Evolutionary conservation across 2,888 invertebrate genomes (phyloP).

Genomic region (Rhorus exstirpatorius): DNA sequence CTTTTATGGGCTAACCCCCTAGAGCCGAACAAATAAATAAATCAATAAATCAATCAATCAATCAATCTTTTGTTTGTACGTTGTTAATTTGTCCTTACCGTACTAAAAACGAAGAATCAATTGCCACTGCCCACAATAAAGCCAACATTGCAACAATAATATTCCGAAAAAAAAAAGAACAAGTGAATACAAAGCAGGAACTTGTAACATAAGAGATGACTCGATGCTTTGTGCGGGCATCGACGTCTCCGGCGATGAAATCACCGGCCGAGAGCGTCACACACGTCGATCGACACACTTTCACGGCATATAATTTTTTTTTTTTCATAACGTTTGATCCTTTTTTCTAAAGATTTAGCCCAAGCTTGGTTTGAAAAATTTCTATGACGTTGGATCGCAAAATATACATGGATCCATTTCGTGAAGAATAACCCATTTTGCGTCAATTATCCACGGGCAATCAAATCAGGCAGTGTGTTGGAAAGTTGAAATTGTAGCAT

Average conservation of each 20-base stretch:
- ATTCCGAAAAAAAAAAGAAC: neutral
- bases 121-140: too few relatives aligned
- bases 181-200: neutral
- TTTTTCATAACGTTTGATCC: slow-evolving; percentile 7
- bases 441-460: too few relatives aligned
- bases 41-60: too few relatives aligned
- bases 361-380: neutral
- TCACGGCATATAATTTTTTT: neutral
- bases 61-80: neutral
- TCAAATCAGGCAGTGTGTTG: too few relatives aligned
- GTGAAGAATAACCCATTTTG: too few relatives aligned
- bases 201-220: slow-evolving; percentile 11
- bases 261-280: slow-evolving; percentile 47
- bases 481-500: too few relatives aligned
- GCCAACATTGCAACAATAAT: neutral
- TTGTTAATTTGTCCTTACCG: too few relatives aligned
- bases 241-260: slow-evolving; percentile 61
- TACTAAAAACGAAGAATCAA: too few relatives aligned
- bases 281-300: slow-evolving; percentile 28
- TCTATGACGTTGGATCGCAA: too few relatives aligned
- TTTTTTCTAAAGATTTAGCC: neutral
- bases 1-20: too few relatives aligned
- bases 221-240: slow-evolving; percentile 43
- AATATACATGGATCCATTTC: too few relatives aligned
- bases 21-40: too few relatives aligned